Conservation (phyloP, 2,797 vertebrate genomes). For the Taeniopygia guttata region DNA sequence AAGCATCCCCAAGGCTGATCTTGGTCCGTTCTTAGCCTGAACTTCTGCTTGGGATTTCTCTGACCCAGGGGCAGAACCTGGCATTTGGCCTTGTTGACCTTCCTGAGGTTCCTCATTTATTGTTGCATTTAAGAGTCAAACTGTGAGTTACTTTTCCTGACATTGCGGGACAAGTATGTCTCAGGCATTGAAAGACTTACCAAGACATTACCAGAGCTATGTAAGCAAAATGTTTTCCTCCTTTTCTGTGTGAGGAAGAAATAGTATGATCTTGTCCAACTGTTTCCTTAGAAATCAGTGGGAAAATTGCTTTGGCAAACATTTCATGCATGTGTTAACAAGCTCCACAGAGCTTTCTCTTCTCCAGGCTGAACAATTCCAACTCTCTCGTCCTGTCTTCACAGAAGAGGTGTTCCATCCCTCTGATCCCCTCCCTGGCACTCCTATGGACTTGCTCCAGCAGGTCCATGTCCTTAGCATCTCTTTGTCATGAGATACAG, state of each 20-base stretch:
- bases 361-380: background rate
- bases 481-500: background rate
- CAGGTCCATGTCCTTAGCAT: background rate
- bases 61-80: background rate
- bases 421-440: background rate
- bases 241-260: background rate
- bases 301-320: background rate
- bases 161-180: background rate
- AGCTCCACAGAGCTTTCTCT: background rate
- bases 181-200: background rate
- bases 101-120: background rate
- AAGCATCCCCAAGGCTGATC: background rate
- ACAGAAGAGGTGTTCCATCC: background rate
- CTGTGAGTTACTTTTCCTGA: background rate
- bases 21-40: background rate
- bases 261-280: background rate
- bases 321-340: background rate
- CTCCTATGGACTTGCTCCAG: background rate
- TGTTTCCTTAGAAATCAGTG: background rate
- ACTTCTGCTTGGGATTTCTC: background rate
- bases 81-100: background rate
- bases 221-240: background rate
- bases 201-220: background rate
- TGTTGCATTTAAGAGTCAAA: background rate
- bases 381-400: background rate